Base-by-base conservation (phyloP, 2,888 invertebrate species). In the Cheilosia impressa region DNA sequence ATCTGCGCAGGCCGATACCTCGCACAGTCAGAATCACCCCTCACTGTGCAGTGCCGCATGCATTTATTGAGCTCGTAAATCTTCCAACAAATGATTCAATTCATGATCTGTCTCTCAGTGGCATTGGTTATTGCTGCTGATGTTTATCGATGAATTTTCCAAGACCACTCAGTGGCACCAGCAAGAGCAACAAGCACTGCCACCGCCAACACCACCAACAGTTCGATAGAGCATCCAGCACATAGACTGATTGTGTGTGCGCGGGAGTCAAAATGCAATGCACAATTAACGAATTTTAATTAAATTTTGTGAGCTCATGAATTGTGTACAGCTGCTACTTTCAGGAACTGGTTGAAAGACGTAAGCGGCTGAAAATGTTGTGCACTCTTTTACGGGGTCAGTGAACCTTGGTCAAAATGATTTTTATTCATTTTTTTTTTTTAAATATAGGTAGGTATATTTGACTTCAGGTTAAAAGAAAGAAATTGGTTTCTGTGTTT, bases 281-380 rank as follows among this genome's bases (percentile, higher is more conserved):
- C 76, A 72, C 68, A 81, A 85, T 85, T 85, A 85, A 76, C 57
- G 52, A 62, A 58, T 81, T 81, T 85, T 85, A 85, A 85, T 85
- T 85, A 81, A 85, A 68, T 81, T 77, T 85, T 66, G n/a, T 45
- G 62, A 76, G 62, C 68, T 72, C 76, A 80, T 85, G 69, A 55
- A 80, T 58, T 58, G 58, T 58, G 63, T 57, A 60, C 69, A 71
- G 62, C 66, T 68, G 66, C 52, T 65, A 15, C 34, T 52, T 7
- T 1, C 22, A 24, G 34, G 45, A 24, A 19, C 19, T 6, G 19
- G 1, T 24, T 52, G 5, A 13, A 52, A 1, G 24, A 0, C 13
- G 13, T 38, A 38, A 38, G 38, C 3, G 38, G 38, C 38, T 38
- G 38, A 13, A 38, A 38, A 0, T 38, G 38, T 10, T 38, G 2